phyloP scores from a whole-genome alignment of 2,797 vertebrate species.

The Schizopygopsis pylzovi region DNA sequence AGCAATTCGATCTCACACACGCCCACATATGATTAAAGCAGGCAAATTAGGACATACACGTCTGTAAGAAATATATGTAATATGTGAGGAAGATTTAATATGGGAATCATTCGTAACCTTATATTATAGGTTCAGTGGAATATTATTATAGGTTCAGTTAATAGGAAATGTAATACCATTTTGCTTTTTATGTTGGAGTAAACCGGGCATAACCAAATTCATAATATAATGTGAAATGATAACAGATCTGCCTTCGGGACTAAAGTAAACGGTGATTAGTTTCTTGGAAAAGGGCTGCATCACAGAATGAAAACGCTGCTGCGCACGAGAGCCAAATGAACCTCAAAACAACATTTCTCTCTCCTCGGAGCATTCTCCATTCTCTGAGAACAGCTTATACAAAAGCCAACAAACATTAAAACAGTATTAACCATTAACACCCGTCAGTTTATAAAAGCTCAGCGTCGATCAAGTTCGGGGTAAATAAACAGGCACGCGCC shows the following conservation, averaged over 20 bases:
- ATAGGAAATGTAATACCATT: not conserved
- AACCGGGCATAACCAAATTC: not conserved
- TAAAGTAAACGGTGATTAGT: constrained; percentile 8
- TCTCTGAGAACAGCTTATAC: constrained; percentile 6
- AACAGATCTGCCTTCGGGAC: not conserved
- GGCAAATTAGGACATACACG: constrained; percentile 33
- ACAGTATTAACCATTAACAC: not conserved
- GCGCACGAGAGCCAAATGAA: constrained; percentile 8
- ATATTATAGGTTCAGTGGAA: no score
- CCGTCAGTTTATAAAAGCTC: not conserved
- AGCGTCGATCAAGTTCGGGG: not conserved
- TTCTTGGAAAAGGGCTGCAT: constrained; percentile 5
- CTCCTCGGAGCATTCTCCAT: not conserved
- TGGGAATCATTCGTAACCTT: not conserved
- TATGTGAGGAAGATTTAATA: not conserved
- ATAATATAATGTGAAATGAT: not conserved
- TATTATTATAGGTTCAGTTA: no score
- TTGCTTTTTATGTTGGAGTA: not conserved
- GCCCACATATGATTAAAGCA: constrained; percentile 34
- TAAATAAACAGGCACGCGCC: not conserved
- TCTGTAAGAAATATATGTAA: constrained; percentile 13
- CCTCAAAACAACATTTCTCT: constrained; percentile 23
- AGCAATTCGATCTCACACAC: constrained; percentile 23
- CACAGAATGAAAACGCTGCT: constrained; percentile 13
- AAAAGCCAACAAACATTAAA: not conserved